Evolutionary conservation across 2,113 vertebrate genomes (phyloP).

Genomic region (Lonchura striata): DNA sequence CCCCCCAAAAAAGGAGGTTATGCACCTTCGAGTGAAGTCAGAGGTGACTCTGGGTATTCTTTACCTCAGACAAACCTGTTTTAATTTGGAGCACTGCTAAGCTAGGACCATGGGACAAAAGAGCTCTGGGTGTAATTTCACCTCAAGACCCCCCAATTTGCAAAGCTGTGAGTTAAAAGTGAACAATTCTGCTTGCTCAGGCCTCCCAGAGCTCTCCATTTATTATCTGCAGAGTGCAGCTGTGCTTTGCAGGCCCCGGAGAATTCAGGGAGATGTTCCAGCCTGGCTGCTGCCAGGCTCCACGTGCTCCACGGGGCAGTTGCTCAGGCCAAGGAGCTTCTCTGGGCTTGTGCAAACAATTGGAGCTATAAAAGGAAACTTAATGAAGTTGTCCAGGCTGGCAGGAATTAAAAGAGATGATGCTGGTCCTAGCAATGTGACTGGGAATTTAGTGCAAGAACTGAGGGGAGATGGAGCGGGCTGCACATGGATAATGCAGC

Average conservation of each 20-base stretch:
- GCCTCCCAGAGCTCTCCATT: neutral
- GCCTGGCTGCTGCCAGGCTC: neutral
- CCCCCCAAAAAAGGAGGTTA: neutral
- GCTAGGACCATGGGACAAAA: neutral
- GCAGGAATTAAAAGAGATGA: neutral
- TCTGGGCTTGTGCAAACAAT: neutral
- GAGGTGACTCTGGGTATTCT: neutral
- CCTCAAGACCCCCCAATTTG: neutral
- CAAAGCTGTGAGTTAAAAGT: neutral
- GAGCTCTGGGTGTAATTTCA: neutral
- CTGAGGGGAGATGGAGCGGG: neutral
- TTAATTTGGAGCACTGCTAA: neutral
- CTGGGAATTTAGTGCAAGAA: neutral
- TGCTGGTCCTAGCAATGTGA: neutral
- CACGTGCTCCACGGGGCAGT: neutral
- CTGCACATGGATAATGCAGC: neutral
- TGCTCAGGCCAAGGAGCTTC: neutral
- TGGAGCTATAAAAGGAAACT: neutral
- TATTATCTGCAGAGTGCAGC: neutral
- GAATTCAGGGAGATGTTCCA: neutral
- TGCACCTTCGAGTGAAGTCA: neutral
- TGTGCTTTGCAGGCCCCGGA: neutral
- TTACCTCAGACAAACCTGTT: neutral
- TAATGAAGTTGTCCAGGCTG: neutral
- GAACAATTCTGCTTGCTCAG: neutral